Conservation (phyloP, 1,140 invertebrate genomes). For the Homalodisca vitripennis region DNA sequence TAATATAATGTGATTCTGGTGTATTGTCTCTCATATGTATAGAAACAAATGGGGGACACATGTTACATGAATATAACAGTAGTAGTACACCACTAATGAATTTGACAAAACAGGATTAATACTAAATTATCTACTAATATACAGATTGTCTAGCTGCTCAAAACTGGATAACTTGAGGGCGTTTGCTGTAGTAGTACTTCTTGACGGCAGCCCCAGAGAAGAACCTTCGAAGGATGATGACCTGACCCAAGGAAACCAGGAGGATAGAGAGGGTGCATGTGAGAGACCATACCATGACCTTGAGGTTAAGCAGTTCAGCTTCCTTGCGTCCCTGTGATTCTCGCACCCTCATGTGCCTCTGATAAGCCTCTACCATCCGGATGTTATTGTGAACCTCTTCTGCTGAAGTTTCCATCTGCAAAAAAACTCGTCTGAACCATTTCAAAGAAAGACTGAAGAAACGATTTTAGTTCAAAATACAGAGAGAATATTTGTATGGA, state of each 20-base stretch:
- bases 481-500: no score
- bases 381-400: conserved; percentile 5
- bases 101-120: background rate
- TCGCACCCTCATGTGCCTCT: conserved; percentile 2
- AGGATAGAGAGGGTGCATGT: conserved; percentile 7
- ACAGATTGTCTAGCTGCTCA: background rate
- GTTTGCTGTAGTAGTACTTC: background rate
- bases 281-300: background rate
- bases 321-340: conserved; percentile 8
- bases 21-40: background rate
- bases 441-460: no score
- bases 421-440: no score
- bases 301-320: background rate
- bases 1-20: no score
- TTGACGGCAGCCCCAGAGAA: background rate
- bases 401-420: conserved; percentile 85
- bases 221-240: background rate
- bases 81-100: background rate
- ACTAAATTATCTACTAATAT: background rate
- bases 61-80: background rate
- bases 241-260: conserved; percentile 3
- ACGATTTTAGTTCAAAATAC: no score
- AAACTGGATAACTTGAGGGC: background rate
- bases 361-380: background rate
- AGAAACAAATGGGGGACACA: background rate